A percentile compares a stretch with the other conserved stretches of the same genome.
Conservation (phyloP, 2,113 vertebrate genomes). For the Mobula hypostoma region DNA sequence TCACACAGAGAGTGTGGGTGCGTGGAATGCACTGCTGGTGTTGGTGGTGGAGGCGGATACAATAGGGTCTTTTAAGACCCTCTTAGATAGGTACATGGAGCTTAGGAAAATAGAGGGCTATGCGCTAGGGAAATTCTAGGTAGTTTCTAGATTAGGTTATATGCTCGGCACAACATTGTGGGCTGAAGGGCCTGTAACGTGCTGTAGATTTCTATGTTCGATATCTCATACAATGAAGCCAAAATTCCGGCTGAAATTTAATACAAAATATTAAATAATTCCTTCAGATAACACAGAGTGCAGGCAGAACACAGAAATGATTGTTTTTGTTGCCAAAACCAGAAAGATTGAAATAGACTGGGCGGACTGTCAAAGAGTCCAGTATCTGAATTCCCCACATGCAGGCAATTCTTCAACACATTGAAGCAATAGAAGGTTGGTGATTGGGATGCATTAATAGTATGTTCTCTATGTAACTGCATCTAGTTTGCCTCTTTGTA, state of each 20-base stretch:
- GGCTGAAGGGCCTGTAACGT: too few relatives aligned
- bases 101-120: too few relatives aligned
- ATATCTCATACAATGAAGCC: not conserved
- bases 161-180: too few relatives aligned
- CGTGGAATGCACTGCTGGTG: too few relatives aligned
- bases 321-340: not conserved
- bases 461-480: not conserved
- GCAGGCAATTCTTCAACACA: not conserved
- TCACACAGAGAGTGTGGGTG: too few relatives aligned
- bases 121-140: too few relatives aligned
- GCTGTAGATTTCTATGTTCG: too few relatives aligned
- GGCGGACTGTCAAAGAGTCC: not conserved
- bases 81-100: too few relatives aligned
- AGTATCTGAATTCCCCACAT: not conserved
- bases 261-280: not conserved
- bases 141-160: too few relatives aligned
- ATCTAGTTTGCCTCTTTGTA: not conserved
- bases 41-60: too few relatives aligned
- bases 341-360: not conserved
- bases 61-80: too few relatives aligned
- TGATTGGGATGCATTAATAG: not conserved
- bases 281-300: not conserved
- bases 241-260: not conserved
- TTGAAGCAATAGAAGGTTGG: not conserved
- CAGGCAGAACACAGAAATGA: not conserved